These are phyloP conservation scores for Exocentrus adspersus DNA, from an alignment of 2,888 invertebrate species.

Conservation along the genomic window DNA sequence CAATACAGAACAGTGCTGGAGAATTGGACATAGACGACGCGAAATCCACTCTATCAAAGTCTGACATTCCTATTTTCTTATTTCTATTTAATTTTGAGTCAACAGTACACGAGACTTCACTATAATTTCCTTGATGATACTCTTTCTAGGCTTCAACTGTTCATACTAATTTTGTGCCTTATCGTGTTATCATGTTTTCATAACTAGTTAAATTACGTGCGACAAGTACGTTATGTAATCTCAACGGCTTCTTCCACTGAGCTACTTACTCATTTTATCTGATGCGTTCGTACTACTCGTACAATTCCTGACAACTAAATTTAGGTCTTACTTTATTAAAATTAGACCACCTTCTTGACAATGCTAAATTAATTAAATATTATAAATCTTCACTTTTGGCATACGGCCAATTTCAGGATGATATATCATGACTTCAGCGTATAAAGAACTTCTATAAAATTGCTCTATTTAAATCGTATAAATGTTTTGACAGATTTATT, in stretches of 20 bases:
- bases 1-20: too few relatives aligned
- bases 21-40: too few relatives aligned
- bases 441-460: neutral
- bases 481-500: slow-evolving; percentile 15
- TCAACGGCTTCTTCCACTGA: neutral
- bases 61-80: too few relatives aligned
- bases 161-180: too few relatives aligned
- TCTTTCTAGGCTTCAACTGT: too few relatives aligned
- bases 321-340: slow-evolving; percentile 3
- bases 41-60: too few relatives aligned
- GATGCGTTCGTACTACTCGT: neutral
- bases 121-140: too few relatives aligned
- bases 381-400: slow-evolving; percentile 8
- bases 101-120: too few relatives aligned
- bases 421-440: slow-evolving; percentile 5
- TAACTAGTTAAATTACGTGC: neutral
- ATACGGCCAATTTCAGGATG: slow-evolving; percentile 12
- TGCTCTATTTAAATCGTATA: slow-evolving; percentile 1
- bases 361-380: slow-evolving; percentile 21
- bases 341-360: slow-evolving; percentile 21
- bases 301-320: slow-evolving; percentile 6
- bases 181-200: too few relatives aligned
- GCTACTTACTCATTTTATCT: neutral
- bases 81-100: too few relatives aligned
- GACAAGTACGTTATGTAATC: neutral